Evolutionary conservation across 2,797 vertebrate species (phyloP), one percentile per base, ranked within the genome.

Genomic region (Sus cebifrons): DNA sequence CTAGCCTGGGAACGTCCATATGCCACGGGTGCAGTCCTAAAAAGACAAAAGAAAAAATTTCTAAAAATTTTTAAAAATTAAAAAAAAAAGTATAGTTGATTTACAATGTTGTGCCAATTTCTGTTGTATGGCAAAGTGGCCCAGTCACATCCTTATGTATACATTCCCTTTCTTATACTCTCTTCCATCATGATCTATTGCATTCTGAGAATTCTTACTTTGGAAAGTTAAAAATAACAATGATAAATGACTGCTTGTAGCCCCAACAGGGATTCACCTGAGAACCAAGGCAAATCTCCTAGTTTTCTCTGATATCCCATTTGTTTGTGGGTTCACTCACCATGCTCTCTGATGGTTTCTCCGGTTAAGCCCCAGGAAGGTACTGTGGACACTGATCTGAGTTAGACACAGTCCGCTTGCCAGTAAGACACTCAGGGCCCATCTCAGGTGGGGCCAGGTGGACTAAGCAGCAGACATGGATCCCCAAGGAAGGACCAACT

Each of bases 221-320:
- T 21, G 67, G n/a, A 40, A 89, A 18, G 60, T 10, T 64, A 64
- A 86, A 40, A 49, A 58, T 14, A 64, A 85, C 36, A 89, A 68
- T 74, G 49, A 27, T 21, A 52, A 78, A 36, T 49, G 10, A 58
- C 40, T 36, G 15, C 27, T 36, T 36, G 2, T 71, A 56, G 36
- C 14, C 13, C 58, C 62, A 29, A n/a, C 40, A 9, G 20, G 65
- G 64, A 32, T 65, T n/a, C 6, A 3, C 16, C 20, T 77, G 79
- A 10, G 58, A 1, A 10, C 18, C 52, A 75, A 62, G 3, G 6
- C 23, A 44, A 10, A 65, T 18, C 44, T 67, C 40, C 8, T 8
- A 1, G 40, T 4, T 36, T 44, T 65, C 32, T 36, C 29, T 2
- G 12, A 11, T 0, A 18, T 17, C 49, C 20, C 6, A 0, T 67